Evolutionary conservation across 2,113 vertebrate genomes (phyloP), one percentile per base, ranked within the genome.

Genomic region (Baryphthengus martii): DNA sequence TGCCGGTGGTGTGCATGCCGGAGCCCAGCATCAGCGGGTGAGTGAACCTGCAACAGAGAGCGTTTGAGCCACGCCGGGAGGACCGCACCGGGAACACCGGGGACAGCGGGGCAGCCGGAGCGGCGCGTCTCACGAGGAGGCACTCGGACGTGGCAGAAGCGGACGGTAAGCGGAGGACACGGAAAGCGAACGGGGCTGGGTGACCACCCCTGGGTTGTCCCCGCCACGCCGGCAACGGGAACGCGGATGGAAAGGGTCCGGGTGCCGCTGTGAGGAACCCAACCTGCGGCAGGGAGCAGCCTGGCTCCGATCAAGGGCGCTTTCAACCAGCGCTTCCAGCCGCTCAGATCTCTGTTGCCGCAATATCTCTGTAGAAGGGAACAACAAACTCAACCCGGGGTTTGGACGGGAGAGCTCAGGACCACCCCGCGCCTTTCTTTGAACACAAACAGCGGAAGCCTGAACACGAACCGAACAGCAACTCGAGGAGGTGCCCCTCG

Each of bases 11-110:
- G 96, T 99, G 99, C 98, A 99, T 99, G 79, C 99, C 98, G 1
- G 99, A 98, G 84, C 99, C 98, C 82, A 99, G 98, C 98, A 99
- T 98, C 97, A 99, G 97, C 5, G 99, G 99, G 96, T 99, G 99
- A 84, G 99, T 97, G 97, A 99, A 99, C 99, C 99, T 99, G 97
- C 81, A 95, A 95, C 9, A 39, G 71, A 97, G 79, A 95, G 45
- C 1, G 58, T 59, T 35, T 93, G 81, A 95, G 89, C 84, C 7
- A 8, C 0, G 29, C 88, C 1, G 2, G 55, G 63, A 33, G 53
- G 18, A 68, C 85, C 4, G 74, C 0, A 44, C 75, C 1, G 1
- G 71, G 76, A 35, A 31, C 14, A 62, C 56, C 1, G 0, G 18
- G 86, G 84, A 16, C 2, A 17, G 62, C 3, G 4, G 24, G 40